phyloP scores from a whole-genome alignment of 2,797 vertebrate species.

The Bovichtus diacanthus region DNA sequence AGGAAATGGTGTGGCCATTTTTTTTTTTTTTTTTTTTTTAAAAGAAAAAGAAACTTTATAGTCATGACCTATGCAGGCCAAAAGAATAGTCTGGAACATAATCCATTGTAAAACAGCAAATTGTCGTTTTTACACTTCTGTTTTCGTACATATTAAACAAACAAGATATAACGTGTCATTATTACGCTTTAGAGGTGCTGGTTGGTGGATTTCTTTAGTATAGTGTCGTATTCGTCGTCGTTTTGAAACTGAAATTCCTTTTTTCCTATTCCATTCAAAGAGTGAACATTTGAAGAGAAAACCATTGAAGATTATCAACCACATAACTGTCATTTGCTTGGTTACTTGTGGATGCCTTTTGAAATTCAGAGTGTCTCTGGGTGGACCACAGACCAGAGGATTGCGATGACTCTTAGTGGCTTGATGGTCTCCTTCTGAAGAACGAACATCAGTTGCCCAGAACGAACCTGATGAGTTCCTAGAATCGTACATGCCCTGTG shows the following conservation, averaged over 20 bases:
- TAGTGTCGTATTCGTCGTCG: too few species aligned
- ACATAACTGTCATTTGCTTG: not conserved
- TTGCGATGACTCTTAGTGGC: not conserved
- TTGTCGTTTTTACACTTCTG: too few species aligned
- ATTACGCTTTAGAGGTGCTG: too few species aligned
- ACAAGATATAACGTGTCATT: too few species aligned
- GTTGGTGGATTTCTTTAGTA: too few species aligned
- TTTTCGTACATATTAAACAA: too few species aligned
- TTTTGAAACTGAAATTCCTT: not conserved
- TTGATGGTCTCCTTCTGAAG: conserved; percentile 24
- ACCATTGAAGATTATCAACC: not conserved
- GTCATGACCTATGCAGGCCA: not conserved
- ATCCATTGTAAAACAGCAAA: too few species aligned
- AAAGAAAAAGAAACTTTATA: not conserved
- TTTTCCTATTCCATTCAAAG: not conserved
- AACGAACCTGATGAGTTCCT: conserved; percentile 23
- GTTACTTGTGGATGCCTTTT: conserved; percentile 1
- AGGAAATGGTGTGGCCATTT: too few species aligned
- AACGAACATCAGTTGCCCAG: conserved; percentile 9
- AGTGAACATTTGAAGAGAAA: too few species aligned
- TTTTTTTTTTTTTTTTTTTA: not conserved
- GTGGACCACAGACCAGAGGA: conserved; percentile 18
- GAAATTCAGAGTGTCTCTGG: not conserved
- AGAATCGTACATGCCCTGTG: conserved; percentile 1
- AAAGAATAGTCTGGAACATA: too few species aligned